Evolutionary conservation across 1,140 invertebrate species (phyloP).

Genomic region (Bombus huntii): DNA sequence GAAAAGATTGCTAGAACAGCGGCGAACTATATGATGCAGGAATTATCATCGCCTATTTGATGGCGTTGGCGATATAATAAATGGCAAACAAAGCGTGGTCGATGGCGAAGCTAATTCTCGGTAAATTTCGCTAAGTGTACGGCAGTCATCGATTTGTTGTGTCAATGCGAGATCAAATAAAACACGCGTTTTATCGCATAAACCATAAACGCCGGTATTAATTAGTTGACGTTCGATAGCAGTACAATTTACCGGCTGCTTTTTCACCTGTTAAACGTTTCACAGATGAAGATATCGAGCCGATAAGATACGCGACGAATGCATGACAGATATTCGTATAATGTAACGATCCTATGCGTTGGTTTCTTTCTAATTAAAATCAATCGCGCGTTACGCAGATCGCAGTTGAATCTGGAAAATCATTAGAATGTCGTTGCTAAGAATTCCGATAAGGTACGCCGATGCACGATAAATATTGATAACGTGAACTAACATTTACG

Average conservation of each 20-base stretch:
- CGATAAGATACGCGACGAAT: neutral
- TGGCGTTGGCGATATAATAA: neutral
- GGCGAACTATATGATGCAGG: neutral
- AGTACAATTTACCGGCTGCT: neutral
- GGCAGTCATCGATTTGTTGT: conserved; percentile 7
- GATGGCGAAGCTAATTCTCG: conserved; percentile 4
- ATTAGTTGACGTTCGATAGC: neutral
- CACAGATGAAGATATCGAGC: neutral
- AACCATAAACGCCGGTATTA: neutral
- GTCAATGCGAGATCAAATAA: conserved; percentile 16
- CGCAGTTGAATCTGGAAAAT: rapidly evolving
- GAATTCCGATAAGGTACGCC: too few relatives aligned
- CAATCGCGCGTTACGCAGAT: too few relatives aligned
- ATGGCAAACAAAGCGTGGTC: conserved; percentile 12
- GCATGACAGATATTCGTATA: neutral
- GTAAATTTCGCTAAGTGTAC: conserved; percentile 21
- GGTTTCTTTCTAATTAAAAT: neutral
- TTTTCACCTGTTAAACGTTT: neutral
- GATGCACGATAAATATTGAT: too few relatives aligned
- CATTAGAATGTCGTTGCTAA: too few relatives aligned
- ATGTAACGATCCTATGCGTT: neutral
- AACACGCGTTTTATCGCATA: neutral
- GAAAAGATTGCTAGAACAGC: neutral
- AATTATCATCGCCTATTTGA: neutral
- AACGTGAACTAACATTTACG: too few relatives aligned